Evolutionary conservation across 2,888 invertebrate genomes (phyloP).

Genomic region (Amphimallon solstitiale): DNA sequence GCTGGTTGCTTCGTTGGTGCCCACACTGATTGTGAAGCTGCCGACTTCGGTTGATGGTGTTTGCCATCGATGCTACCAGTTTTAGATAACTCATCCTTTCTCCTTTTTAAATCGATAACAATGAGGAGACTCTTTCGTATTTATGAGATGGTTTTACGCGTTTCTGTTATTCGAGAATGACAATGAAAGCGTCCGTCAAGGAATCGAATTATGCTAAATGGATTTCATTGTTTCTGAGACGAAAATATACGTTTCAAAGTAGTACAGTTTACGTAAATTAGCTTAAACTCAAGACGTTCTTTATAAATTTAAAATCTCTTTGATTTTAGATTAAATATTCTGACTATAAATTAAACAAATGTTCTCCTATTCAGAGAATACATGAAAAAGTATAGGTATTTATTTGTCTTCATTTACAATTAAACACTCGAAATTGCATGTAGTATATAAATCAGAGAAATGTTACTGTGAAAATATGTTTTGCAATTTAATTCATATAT

Average conservation of each 20-base stretch:
- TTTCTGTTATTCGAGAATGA: constrained; percentile 32
- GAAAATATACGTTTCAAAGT: constrained; percentile 23
- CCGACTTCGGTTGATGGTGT: constrained; percentile 9
- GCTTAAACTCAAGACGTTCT: constrained; percentile 4
- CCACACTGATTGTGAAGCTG: too few relatives aligned
- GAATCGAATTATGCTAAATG: constrained; percentile 34
- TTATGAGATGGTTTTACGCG: constrained; percentile 35
- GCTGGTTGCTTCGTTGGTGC: too few relatives aligned
- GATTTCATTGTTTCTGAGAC: constrained; percentile 30
- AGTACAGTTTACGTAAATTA: constrained; percentile 22
- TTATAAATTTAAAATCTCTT: too few relatives aligned
- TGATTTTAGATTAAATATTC: too few relatives aligned
- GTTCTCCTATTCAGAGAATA: too few relatives aligned
- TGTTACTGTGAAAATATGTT: too few relatives aligned
- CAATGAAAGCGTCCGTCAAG: constrained; percentile 32
- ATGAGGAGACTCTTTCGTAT: constrained; percentile 34
- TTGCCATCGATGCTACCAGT: constrained; percentile 9
- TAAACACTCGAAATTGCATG: too few relatives aligned
- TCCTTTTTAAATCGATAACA: constrained; percentile 36
- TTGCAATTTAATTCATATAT: too few relatives aligned
- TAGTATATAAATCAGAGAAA: too few relatives aligned
- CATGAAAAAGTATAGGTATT: too few relatives aligned
- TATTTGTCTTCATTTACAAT: too few relatives aligned
- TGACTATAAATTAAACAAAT: too few relatives aligned
- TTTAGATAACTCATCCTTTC: constrained; percentile 36